Percentiles rank a stretch among this genome's conserved stretches.
Conservation (phyloP, 2,797 vertebrate species). For the Ctenopoma kingsleyae region DNA sequence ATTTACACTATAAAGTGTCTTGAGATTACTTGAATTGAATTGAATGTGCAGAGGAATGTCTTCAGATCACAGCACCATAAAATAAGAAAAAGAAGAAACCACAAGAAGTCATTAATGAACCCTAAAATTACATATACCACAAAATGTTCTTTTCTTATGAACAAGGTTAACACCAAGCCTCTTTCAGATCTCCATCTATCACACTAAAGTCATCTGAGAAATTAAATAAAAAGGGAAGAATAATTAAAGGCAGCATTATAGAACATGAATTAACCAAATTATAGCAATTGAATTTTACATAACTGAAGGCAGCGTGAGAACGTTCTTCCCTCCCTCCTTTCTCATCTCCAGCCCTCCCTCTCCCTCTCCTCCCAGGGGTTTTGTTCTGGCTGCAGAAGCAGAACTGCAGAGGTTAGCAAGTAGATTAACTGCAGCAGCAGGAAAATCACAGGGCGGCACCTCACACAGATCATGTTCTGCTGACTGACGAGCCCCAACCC, state of each 20-base stretch:
- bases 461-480: constrained; percentile 63
- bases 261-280: constrained; percentile 16
- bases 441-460: constrained; percentile 62
- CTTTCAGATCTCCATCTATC: background rate
- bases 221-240: constrained; percentile 21
- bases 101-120: background rate
- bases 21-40: too few relatives aligned
- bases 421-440: constrained; percentile 51
- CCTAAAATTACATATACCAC: background rate
- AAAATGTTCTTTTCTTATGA: constrained; percentile 2
- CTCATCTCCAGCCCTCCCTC: constrained; percentile 12
- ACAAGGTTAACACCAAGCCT: background rate
- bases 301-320: constrained; percentile 38
- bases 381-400: constrained; percentile 36
- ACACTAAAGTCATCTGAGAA: constrained; percentile 1
- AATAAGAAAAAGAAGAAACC: background rate
- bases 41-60: too few relatives aligned
- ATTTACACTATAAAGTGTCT: too few relatives aligned
- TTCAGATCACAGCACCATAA: background rate
- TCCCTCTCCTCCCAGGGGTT: constrained; percentile 26
- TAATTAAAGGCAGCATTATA: constrained; percentile 36
- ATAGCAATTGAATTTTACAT: constrained; percentile 14
- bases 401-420: constrained; percentile 46
- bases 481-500: constrained; percentile 54
- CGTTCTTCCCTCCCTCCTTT: constrained; percentile 14